phyloP scores from a whole-genome alignment of 2,113 vertebrate species.

The Aphyosemion australe region DNA sequence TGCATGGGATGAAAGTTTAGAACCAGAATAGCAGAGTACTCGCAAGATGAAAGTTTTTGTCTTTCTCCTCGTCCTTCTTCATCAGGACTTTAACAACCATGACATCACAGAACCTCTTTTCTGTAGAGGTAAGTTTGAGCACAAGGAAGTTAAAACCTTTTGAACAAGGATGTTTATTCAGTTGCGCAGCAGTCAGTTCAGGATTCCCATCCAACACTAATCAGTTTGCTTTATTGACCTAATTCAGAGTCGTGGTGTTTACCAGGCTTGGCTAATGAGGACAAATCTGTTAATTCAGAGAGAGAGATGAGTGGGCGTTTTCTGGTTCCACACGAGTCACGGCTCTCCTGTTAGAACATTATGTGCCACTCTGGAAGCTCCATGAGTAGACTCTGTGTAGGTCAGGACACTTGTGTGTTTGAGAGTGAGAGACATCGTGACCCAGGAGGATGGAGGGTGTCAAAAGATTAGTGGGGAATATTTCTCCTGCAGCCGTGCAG shows the following conservation, averaged over 20 bases:
- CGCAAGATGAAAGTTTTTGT: too few relatives aligned
- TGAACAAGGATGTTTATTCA: too few relatives aligned
- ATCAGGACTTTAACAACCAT: too few relatives aligned
- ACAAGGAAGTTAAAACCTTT: too few relatives aligned
- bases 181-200: neutral
- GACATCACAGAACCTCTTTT: too few relatives aligned
- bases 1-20: too few relatives aligned
- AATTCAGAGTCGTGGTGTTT: slow-evolving; percentile 1
- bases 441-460: slow-evolving; percentile 21
- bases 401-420: slow-evolving; percentile 49
- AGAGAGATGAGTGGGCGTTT: slow-evolving; percentile 11
- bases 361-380: slow-evolving; percentile 26
- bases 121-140: neutral
- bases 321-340: slow-evolving; percentile 17
- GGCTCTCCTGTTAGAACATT: slow-evolving; percentile 43
- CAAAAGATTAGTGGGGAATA: neutral
- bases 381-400: slow-evolving; percentile 46
- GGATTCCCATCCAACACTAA: neutral
- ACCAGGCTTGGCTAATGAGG: neutral
- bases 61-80: too few relatives aligned
- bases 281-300: slow-evolving; percentile 36
- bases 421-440: slow-evolving; percentile 41
- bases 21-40: too few relatives aligned
- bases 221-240: slow-evolving; percentile 21
- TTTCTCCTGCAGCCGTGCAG: slow-evolving; percentile 2